phyloP scores from a whole-genome alignment of 2,888 invertebrate genomes.

The Cataglyphis cursor region DNA sequence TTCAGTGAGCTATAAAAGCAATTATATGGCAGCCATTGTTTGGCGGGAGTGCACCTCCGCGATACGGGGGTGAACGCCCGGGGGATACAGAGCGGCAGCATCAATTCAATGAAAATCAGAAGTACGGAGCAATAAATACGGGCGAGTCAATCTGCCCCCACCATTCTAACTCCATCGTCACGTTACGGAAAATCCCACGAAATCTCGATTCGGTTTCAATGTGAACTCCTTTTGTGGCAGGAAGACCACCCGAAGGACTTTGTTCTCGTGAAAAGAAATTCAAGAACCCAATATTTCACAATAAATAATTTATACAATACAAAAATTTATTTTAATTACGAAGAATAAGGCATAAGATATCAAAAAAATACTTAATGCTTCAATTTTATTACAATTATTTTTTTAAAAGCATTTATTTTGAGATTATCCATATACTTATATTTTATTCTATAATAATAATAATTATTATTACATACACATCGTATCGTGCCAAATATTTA shows the following conservation, averaged over 20 bases:
- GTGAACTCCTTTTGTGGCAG: constrained; percentile 60
- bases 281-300: constrained; percentile 24
- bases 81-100: constrained; percentile 66
- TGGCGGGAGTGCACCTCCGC: constrained; percentile 85
- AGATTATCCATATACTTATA: neutral
- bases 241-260: constrained; percentile 55
- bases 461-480: neutral
- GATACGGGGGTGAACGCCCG: constrained; percentile 82
- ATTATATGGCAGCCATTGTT: constrained; percentile 86
- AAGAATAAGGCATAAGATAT: neutral
- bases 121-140: constrained; percentile 85
- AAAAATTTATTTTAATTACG: neutral
- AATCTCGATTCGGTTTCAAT: constrained; percentile 79
- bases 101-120: constrained; percentile 81
- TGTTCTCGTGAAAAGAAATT: constrained; percentile 57
- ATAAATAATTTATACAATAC: neutral
- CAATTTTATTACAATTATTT: neutral
- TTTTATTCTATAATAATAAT: neutral
- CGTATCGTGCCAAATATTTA: neutral
- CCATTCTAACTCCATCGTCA: constrained; percentile 36
- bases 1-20: constrained; percentile 87
- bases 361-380: neutral
- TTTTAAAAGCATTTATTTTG: neutral
- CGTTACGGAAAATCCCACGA: constrained; percentile 66
- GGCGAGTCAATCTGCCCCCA: constrained; percentile 79